Evolutionary conservation across 2,888 invertebrate species (phyloP).

Genomic region (Dyspetes luteomarginatus): DNA sequence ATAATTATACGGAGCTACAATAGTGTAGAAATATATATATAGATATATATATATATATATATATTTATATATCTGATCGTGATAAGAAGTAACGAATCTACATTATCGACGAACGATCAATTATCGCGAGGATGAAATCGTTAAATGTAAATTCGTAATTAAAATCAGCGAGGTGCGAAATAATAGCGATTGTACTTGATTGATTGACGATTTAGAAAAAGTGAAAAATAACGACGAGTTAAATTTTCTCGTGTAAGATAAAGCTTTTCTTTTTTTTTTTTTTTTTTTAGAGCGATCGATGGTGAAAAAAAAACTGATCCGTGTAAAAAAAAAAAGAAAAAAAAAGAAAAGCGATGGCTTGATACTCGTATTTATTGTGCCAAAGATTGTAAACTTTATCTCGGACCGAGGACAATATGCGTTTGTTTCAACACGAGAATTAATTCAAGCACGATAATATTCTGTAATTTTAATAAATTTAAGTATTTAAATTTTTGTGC

Average conservation of each 20-base stretch:
- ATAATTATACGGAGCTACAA: neutral
- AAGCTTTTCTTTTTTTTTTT: too few species aligned
- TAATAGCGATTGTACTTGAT: constrained; percentile 5
- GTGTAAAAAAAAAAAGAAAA: constrained; percentile 5
- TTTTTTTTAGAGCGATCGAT: constrained; percentile 29
- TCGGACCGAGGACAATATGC: constrained; percentile 64
- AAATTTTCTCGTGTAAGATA: constrained; percentile 18
- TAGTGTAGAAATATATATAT: constrained; percentile 17
- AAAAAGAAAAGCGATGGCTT: constrained; percentile 69
- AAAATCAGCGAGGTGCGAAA: neutral
- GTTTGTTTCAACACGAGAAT: constrained; percentile 32
- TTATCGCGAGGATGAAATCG: constrained; percentile 14
- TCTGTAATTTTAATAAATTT: constrained; percentile 51
- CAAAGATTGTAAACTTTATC: constrained; percentile 78
- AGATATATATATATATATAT: constrained; percentile 15
- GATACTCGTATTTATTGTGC: constrained; percentile 80
- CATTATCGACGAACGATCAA: constrained; percentile 8
- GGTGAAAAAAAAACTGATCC: neutral
- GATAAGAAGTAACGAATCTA: constrained; percentile 10
- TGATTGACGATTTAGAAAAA: constrained; percentile 7
- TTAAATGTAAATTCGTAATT: constrained; percentile 7
- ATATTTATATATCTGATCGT: constrained; percentile 16
- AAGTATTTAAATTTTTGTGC: too few species aligned
- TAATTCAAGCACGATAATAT: constrained; percentile 48
- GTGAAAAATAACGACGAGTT: neutral